Conservation (phyloP, 2,888 invertebrate species). For the Drosophila mayaguana region DNA sequence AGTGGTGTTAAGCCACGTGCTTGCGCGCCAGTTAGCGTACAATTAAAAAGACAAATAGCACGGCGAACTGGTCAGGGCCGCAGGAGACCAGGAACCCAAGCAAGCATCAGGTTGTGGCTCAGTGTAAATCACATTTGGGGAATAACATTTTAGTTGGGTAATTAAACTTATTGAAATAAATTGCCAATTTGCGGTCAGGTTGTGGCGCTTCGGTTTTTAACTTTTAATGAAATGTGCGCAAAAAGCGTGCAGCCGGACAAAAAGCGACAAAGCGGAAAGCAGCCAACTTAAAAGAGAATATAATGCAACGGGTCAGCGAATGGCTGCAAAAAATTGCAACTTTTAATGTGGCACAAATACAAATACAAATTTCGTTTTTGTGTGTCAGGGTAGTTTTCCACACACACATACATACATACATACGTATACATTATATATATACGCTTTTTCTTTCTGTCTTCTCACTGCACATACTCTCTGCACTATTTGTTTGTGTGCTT, state of each 20-base stretch:
- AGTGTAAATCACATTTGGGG: conserved; percentile 37
- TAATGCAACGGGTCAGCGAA: conserved; percentile 18
- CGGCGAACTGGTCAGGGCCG: conserved; percentile 28
- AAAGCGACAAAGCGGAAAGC: conserved; percentile 1
- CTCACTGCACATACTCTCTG: background rate
- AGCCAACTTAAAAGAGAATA: conserved; percentile 4
- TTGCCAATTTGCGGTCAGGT: conserved; percentile 61
- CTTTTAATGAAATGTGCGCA: conserved; percentile 59
- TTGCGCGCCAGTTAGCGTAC: conserved; percentile 56
- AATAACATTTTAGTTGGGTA: conserved; percentile 49
- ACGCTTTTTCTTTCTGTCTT: background rate
- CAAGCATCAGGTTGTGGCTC: conserved; percentile 12
- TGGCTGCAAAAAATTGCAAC: conserved; percentile 13
- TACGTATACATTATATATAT: conserved; percentile 1
- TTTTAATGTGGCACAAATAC: conserved; percentile 41
- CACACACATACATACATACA: background rate
- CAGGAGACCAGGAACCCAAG: background rate
- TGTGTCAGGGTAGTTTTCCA: conserved; percentile 12
- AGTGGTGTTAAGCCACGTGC: conserved; percentile 30
- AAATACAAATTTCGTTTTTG: conserved; percentile 50
- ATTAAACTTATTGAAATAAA: conserved; percentile 77
- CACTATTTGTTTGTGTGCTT: conserved; percentile 44
- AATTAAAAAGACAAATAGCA: conserved; percentile 65
- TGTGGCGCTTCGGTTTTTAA: conserved; percentile 38
- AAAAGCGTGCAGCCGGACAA: conserved; percentile 24